A percentile compares a stretch with the other conserved stretches of the same genome.
Conservation (phyloP, 2,797 vertebrate species). For the Dallia pectoralis region DNA sequence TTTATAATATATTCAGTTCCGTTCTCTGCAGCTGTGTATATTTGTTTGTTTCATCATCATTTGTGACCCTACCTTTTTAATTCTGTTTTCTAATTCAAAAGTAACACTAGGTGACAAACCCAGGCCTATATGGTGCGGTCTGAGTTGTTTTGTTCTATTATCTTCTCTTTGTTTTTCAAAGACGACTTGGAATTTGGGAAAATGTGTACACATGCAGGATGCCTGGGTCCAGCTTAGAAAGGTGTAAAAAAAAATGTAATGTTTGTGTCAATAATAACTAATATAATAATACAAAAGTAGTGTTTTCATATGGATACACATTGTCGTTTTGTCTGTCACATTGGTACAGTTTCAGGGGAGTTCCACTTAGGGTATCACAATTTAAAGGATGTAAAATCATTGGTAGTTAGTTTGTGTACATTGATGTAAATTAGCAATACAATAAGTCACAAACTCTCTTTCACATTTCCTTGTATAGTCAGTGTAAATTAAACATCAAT, state of each 20-base stretch:
- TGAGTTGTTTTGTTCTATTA: constrained; percentile 18
- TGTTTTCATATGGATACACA: constrained; percentile 51
- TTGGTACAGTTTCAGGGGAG: constrained; percentile 44
- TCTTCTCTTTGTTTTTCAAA: constrained; percentile 36
- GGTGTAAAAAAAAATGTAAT: constrained; percentile 49
- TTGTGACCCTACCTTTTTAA: constrained; percentile 9
- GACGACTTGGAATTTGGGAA: constrained; percentile 40
- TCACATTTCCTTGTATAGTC: constrained; percentile 79
- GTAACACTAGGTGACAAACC: constrained; percentile 24
- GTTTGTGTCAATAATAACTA: constrained; percentile 50
- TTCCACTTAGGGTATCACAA: constrained; percentile 55
- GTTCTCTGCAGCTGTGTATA: constrained; percentile 11
- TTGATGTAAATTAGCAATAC: constrained; percentile 83
- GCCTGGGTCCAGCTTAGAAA: constrained; percentile 52
- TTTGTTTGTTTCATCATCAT: constrained; percentile 10
- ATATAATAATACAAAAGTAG: constrained; percentile 48
- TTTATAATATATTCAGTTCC: constrained; percentile 12
- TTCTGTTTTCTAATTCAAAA: neutral
- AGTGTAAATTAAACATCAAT: constrained; percentile 78
- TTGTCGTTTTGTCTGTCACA: constrained; percentile 42
- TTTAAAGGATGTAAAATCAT: constrained; percentile 64
- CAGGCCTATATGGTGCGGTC: constrained; percentile 15
- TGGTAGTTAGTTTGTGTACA: constrained; percentile 76
- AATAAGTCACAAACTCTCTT: constrained; percentile 80
- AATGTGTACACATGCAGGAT: constrained; percentile 54